Conservation (phyloP, 2,888 invertebrate species). For the Brachyptera putata region DNA sequence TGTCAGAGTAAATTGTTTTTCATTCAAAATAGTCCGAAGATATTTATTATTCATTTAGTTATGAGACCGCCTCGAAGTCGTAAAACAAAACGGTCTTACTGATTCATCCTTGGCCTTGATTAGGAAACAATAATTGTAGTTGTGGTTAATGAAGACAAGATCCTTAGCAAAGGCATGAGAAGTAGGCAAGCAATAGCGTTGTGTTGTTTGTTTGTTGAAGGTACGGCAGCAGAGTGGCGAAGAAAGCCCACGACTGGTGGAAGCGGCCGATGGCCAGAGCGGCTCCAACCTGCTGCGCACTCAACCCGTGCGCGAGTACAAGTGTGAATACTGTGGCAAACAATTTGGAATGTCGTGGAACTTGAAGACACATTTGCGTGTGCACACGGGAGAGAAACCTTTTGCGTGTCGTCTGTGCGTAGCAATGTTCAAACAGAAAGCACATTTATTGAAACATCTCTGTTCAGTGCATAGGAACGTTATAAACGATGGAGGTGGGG, state of each 20-base stretch:
- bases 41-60: no score
- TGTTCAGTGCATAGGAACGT: conserved; percentile 87
- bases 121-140: no score
- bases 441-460: conserved; percentile 79
- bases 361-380: conserved; percentile 80
- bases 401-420: conserved; percentile 85
- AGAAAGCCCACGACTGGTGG: conserved; percentile 41
- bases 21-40: no score
- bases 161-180: no score
- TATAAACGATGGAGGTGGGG: conserved; percentile 75
- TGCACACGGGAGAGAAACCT: conserved; percentile 85
- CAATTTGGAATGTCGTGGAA: conserved; percentile 93
- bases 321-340: conserved; percentile 85
- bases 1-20: no score
- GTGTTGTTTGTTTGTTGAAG: no score
- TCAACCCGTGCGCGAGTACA: conserved; percentile 73
- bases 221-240: neutral
- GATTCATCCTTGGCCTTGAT: no score
- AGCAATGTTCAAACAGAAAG: conserved; percentile 90
- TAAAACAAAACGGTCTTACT: no score
- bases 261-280: conserved; percentile 45
- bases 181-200: no score
- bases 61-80: no score
- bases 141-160: no score
- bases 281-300: conserved; percentile 45